A percentile compares a stretch with the other conserved stretches of the same genome.
These are phyloP conservation scores for Phalloptychus januarius DNA, from an alignment of 2,797 vertebrate species.

Conservation along the genomic window DNA sequence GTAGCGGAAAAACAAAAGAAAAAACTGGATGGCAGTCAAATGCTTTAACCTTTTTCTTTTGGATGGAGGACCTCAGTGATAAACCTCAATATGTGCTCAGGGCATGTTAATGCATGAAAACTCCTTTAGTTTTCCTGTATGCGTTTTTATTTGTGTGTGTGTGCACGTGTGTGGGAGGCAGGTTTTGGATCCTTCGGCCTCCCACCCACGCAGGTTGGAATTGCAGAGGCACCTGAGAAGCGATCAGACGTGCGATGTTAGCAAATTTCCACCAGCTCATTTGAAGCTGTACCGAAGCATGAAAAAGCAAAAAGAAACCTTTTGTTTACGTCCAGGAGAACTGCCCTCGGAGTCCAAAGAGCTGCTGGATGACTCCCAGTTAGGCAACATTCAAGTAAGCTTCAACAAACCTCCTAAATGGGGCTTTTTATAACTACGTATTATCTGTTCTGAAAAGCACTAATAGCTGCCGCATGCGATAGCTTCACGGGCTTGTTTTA, in stretches of 20 bases:
- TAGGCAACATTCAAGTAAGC: conserved; percentile 43
- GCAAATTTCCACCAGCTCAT: conserved; percentile 58
- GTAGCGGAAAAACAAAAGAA: conserved; percentile 30
- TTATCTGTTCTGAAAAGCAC: conserved; percentile 20
- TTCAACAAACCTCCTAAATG: conserved; percentile 23
- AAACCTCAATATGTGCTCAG: conserved; percentile 30
- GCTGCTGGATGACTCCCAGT: conserved; percentile 19
- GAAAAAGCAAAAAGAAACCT: conserved; percentile 33
- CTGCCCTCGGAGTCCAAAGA: conserved; percentile 29
- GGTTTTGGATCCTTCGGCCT: conserved; percentile 61
- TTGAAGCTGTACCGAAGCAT: conserved; percentile 47
- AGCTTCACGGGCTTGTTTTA: conserved; percentile 49
- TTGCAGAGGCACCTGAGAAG: conserved; percentile 70
- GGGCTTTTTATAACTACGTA: conserved; percentile 32
- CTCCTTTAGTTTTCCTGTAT: conserved; percentile 16
- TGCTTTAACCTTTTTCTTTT: conserved; percentile 33
- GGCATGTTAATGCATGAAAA: conserved; percentile 11
- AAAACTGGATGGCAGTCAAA: conserved; percentile 38
- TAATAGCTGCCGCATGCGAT: conserved; percentile 46
- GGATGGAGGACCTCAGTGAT: conserved; percentile 39
- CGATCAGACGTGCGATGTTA: conserved; percentile 57
- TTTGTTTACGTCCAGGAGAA: background rate
- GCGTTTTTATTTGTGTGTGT: background rate
- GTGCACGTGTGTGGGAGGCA: conserved; percentile 46
- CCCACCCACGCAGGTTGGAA: conserved; percentile 63